A percentile compares a stretch with the other conserved stretches of the same genome.
These are phyloP conservation scores for Dugesia japonica DNA, from an alignment of 2,888 invertebrate genomes.

Conservation along the genomic window DNA sequence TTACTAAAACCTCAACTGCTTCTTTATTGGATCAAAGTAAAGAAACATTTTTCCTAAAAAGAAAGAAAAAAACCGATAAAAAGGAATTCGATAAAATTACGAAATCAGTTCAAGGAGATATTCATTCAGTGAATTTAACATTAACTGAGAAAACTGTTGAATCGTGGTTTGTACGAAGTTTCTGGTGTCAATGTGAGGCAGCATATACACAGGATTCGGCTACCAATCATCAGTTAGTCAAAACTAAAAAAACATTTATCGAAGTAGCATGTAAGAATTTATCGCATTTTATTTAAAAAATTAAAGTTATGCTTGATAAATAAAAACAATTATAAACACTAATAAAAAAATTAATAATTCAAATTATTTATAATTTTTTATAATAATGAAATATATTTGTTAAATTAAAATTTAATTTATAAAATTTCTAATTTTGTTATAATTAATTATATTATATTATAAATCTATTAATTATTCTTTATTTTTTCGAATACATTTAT, in stretches of 20 bases:
- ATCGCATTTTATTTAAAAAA: no score
- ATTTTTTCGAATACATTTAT: no score
- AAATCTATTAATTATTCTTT: no score
- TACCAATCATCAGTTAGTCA: not conserved
- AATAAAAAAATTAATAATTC: no score
- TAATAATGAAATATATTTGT: no score
- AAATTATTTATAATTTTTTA: no score
- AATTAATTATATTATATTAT: no score
- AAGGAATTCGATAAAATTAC: not conserved
- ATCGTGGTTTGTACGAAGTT: not conserved
- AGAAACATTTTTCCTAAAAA: not conserved
- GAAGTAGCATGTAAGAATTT: not conserved
- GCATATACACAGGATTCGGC: not conserved
- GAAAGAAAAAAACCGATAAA: not conserved
- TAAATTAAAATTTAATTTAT: no score
- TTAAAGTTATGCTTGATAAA: no score
- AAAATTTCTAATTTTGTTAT: no score
- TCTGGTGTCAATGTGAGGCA: slow-evolving; percentile 2
- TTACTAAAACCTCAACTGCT: not conserved
- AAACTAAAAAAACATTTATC: not conserved
- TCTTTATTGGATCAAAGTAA: slow-evolving; percentile 8
- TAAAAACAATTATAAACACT: no score
- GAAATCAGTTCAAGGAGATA: not conserved
- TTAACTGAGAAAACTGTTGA: slow-evolving; percentile 10
- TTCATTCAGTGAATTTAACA: not conserved